Evolutionary conservation across 1,140 invertebrate genomes (phyloP), one percentile per base, ranked within the genome.

Genomic region (Acromyrmex charruanus): DNA sequence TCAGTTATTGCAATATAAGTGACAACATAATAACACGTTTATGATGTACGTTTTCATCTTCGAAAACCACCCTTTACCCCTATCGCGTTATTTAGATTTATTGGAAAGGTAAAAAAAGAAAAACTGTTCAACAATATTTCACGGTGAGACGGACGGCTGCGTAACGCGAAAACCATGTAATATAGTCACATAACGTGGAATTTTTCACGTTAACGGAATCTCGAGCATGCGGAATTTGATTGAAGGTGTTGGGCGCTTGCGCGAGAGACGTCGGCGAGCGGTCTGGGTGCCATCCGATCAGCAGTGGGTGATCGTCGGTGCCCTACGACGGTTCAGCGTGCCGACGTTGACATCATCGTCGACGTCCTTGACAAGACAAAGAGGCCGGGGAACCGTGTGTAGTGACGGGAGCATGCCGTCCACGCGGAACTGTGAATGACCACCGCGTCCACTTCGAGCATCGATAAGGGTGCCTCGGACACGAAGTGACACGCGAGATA

Each of bases 171-270:
- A 71, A 3, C 31, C 66, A 49, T 16, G 51, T 58, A 68, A 77
- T 25, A 65, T 21, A 16, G 9, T n/a, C n/a, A 25, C 77, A 16
- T 55, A 35, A 81, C 21, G 16, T 59, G 55, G 28, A 28, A 49
- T 74, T 61, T 66, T 75, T 51, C 49, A 9, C 80, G 21, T 84
- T 84, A 88, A 87, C 51, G 66, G 74, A 84, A 89, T 89, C 86
- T 86, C 86, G 88, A 88, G 87, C 87, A 90, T 89, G 90, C 86
- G 89, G 89, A 87, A 91, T 93, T 92, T 92, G 85, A 90, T 92
- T 93, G 87, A 87, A 88, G 88, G 85, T 85, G 88, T 89, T 21
- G 44, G 68, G 90, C 91, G 92, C 93, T 88, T 93, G 93, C 92
- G 93, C 92, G 80, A 74, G 75, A 31, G 18, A 53, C 28, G 68